These are phyloP conservation scores for Chydorus sphaericus DNA, from an alignment of 2,888 invertebrate species.

Conservation along the genomic window DNA sequence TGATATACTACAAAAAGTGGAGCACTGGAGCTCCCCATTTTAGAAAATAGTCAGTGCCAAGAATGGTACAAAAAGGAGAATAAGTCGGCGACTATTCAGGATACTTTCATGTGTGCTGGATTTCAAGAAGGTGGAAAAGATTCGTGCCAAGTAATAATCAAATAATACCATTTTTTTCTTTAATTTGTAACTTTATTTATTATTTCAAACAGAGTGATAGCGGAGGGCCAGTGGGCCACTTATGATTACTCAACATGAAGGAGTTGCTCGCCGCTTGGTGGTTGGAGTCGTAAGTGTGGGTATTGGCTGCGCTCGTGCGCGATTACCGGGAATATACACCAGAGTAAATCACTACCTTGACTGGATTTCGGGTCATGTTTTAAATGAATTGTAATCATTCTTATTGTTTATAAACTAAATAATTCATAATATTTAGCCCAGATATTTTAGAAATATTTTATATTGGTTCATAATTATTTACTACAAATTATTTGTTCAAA, in stretches of 20 bases:
- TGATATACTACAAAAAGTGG: conserved; percentile 27
- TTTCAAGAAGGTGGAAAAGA: conserved; percentile 23
- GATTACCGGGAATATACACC: conserved; percentile 70
- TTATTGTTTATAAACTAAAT: too few species aligned
- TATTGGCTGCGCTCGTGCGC: conserved; percentile 66
- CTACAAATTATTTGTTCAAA: too few species aligned
- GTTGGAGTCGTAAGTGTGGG: conserved; percentile 76
- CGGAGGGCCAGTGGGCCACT: conserved; percentile 76
- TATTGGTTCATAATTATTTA: too few species aligned
- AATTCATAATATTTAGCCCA: too few species aligned
- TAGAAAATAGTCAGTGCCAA: conserved; percentile 55
- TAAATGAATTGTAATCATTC: too few species aligned
- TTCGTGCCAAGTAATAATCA: conserved; percentile 24
- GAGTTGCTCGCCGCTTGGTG: conserved; percentile 41
- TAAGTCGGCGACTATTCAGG: conserved; percentile 51
- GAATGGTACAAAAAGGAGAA: conserved; percentile 64
- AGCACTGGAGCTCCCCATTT: conserved; percentile 55
- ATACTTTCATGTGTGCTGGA: conserved; percentile 40
- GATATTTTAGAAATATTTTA: too few species aligned
- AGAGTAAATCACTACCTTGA: conserved; percentile 59
- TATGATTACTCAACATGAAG: conserved; percentile 43
- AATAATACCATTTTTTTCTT: too few species aligned
- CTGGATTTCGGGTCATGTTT: too few species aligned
- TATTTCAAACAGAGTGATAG: conserved; percentile 87
- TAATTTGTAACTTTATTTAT: too few species aligned